A percentile compares a stretch with the other conserved stretches of the same genome.
Evolutionary conservation across 1,140 invertebrate species (phyloP).

Genomic region (Argopecten irradians): DNA sequence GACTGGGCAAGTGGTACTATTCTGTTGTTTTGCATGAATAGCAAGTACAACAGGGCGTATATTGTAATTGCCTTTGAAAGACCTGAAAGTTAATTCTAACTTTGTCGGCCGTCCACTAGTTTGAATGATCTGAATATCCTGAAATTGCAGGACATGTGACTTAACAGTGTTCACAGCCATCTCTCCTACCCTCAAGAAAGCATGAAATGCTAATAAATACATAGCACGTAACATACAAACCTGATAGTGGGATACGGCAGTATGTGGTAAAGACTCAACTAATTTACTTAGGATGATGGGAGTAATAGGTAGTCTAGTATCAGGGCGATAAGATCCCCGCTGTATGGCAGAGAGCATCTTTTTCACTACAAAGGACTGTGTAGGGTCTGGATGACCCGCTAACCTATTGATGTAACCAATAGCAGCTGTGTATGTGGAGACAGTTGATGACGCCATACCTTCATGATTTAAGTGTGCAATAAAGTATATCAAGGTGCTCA

Average conservation of each 20-base stretch:
- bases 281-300: background rate
- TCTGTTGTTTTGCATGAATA: background rate
- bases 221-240: background rate
- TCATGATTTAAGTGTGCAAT: background rate
- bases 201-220: slow-evolving; percentile 7
- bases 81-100: background rate
- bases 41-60: background rate
- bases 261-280: background rate
- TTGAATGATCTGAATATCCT: background rate
- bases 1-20: background rate
- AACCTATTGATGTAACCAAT: background rate
- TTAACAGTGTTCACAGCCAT: background rate
- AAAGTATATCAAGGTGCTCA: background rate
- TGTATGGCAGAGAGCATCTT: background rate
- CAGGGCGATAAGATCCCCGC: background rate
- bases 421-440: background rate
- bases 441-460: background rate
- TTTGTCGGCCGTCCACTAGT: too few species aligned
- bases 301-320: slow-evolving; percentile 27
- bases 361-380: slow-evolving; percentile 19
- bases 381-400: background rate
- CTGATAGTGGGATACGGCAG: background rate
- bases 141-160: background rate
- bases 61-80: background rate
- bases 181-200: slow-evolving; percentile 3